Conservation (phyloP, 2,113 vertebrate genomes). For the Dunckerocampus dactyliophorus region DNA sequence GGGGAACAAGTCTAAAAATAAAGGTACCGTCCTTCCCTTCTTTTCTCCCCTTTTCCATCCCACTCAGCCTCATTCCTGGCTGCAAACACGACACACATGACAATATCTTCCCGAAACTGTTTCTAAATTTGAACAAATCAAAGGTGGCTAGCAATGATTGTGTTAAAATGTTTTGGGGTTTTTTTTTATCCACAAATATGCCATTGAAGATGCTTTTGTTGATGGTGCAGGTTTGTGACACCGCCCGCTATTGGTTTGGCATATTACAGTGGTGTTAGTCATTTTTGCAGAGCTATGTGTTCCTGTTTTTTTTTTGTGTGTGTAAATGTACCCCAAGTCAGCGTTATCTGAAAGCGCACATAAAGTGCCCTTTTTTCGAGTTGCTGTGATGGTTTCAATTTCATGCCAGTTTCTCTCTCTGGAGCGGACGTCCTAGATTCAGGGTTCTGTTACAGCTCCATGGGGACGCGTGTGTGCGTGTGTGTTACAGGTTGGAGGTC, state of each 20-base stretch:
- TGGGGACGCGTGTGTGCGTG: slow-evolving; percentile 39
- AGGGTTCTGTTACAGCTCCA: slow-evolving; percentile 62
- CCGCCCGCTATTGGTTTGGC: not conserved
- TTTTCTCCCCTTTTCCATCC: not conserved
- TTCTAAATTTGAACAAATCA: too few relatives aligned
- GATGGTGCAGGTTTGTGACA: not conserved
- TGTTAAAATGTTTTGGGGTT: too few relatives aligned
- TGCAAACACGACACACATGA: not conserved
- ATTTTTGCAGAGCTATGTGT: not conserved
- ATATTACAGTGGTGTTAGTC: not conserved
- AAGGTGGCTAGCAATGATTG: too few relatives aligned
- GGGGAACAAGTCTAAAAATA: slow-evolving; percentile 54
- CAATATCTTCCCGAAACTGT: too few relatives aligned
- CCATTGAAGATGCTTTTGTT: not conserved
- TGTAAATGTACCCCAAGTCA: not conserved
- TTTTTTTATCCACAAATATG: too few relatives aligned
- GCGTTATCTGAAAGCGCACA: not conserved
- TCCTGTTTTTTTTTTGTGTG: not conserved
- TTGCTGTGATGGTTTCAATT: slow-evolving; percentile 12
- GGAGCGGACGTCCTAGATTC: slow-evolving; percentile 56
- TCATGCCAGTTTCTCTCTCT: slow-evolving; percentile 7
- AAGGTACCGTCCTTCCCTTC: slow-evolving; percentile 20
- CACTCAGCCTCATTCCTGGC: not conserved
- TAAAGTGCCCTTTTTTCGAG: not conserved
- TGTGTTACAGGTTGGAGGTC: slow-evolving; percentile 13